phyloP scores from a whole-genome alignment of 92 coral and sea anemone genomes.

The Porites divaricata region DNA sequence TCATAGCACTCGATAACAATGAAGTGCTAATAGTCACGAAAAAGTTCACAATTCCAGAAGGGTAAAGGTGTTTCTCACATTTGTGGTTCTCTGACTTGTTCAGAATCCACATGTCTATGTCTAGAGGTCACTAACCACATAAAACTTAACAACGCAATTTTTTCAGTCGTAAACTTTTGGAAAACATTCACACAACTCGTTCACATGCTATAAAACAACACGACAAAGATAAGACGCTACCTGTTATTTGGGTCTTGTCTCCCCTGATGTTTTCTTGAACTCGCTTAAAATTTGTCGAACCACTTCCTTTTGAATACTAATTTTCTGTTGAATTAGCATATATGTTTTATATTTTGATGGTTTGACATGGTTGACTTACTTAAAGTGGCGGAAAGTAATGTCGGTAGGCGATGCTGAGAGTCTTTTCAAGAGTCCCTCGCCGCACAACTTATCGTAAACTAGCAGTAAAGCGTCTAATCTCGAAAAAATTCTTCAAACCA shows the following conservation, averaged over 20 bases:
- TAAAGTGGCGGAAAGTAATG: background rate
- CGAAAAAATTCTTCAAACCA: background rate
- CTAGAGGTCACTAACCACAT: background rate
- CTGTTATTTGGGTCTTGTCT: background rate
- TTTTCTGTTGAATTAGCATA: slow-evolving; percentile 25
- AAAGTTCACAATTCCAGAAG: background rate
- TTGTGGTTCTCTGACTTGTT: no score
- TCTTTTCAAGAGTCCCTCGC: background rate
- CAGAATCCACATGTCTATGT: background rate
- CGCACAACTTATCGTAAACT: background rate
- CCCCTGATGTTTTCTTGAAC: background rate
- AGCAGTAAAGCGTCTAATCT: background rate
- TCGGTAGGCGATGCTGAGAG: background rate
- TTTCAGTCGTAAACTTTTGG: no score
- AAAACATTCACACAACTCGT: no score
- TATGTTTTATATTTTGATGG: slow-evolving; percentile 4
- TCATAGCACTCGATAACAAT: background rate
- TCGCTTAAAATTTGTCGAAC: background rate
- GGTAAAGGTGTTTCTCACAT: background rate
- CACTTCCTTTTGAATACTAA: slow-evolving; percentile 18
- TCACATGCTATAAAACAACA: no score
- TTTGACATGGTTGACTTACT: slow-evolving; percentile 1
- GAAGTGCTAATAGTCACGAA: background rate
- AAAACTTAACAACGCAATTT: background rate
- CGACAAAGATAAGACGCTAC: background rate